These are phyloP conservation scores for Drosophila rellima DNA, from an alignment of 2,888 invertebrate species.

Conservation along the genomic window DNA sequence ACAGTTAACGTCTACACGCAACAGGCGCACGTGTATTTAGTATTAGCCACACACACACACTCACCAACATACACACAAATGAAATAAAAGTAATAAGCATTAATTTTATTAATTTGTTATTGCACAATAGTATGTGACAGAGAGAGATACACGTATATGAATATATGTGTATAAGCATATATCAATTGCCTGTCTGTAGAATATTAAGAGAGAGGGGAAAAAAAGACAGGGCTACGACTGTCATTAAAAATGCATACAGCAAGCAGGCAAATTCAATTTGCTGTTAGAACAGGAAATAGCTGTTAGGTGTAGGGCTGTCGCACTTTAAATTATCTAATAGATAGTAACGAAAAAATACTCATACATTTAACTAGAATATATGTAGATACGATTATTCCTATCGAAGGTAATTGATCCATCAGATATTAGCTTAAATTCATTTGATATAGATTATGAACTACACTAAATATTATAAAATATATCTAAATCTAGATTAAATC, in stretches of 20 bases:
- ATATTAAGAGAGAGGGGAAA: neutral
- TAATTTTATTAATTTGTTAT: constrained; percentile 71
- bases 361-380: neutral
- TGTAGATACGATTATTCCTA: neutral
- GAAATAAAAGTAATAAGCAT: constrained; percentile 66
- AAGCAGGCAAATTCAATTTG: constrained; percentile 70
- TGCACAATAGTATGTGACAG: constrained; percentile 16
- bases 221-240: constrained; percentile 2
- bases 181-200: neutral
- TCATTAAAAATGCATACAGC: constrained; percentile 66
- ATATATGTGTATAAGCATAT: neutral
- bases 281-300: constrained; percentile 14
- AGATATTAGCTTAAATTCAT: neutral
- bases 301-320: neutral
- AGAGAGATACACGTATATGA: neutral
- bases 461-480: no score
- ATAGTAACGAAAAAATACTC: neutral
- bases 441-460: no score
- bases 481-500: no score
- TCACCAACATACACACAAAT: constrained; percentile 30
- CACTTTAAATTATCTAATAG: neutral
- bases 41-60: constrained; percentile 39
- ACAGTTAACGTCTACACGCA: constrained; percentile 49
- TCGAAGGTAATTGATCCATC: neutral
- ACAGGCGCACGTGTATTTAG: constrained; percentile 42